A percentile compares a stretch with the other conserved stretches of the same genome.
Evolutionary conservation across 2,797 vertebrate genomes (phyloP).

Genomic region (Tapirus indicus): DNA sequence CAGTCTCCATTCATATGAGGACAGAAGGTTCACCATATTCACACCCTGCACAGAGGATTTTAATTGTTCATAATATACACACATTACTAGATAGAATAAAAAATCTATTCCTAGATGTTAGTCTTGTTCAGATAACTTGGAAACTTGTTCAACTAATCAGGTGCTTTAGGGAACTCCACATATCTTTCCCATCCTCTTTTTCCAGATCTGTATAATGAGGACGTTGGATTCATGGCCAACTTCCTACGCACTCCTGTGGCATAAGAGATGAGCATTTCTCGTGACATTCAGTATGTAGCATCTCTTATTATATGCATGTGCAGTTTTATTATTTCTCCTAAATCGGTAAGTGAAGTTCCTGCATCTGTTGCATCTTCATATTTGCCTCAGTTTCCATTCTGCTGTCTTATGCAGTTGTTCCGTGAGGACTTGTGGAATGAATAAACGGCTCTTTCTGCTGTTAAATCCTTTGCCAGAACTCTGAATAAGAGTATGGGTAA

Average conservation of each 20-base stretch:
- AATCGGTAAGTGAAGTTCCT: background rate
- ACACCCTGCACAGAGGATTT: background rate
- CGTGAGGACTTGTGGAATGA: background rate
- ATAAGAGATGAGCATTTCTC: background rate
- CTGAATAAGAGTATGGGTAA: background rate
- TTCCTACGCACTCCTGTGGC: background rate
- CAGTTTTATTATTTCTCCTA: background rate
- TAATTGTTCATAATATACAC: background rate
- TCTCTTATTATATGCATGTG: background rate
- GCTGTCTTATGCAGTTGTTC: background rate
- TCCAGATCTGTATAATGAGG: background rate
- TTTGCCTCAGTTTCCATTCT: background rate
- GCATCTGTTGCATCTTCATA: background rate
- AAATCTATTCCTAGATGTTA: background rate
- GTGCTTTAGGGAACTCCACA: background rate
- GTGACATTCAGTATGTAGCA: background rate
- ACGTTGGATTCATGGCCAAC: background rate
- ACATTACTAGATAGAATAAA: background rate
- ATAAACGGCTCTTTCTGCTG: background rate
- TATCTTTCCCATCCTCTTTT: background rate
- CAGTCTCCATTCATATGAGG: background rate
- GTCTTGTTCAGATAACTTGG: background rate
- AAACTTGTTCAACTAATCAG: background rate
- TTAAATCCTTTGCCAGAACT: background rate
- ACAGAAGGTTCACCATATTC: background rate